Percentiles rank a stretch among this genome's conserved stretches.
Conservation (phyloP, 2,888 invertebrate genomes). For the Thelaira solivaga region DNA sequence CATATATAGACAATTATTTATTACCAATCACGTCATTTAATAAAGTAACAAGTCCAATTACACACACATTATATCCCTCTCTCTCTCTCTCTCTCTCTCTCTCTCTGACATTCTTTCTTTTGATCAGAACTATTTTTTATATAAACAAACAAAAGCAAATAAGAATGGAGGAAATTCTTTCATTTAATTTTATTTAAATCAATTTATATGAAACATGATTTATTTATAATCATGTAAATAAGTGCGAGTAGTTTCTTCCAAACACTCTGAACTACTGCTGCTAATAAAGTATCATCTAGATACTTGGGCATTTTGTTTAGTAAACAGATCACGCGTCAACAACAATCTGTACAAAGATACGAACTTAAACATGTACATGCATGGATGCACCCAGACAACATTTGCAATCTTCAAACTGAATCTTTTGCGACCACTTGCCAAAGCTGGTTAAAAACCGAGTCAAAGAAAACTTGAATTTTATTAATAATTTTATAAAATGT, state of each 20-base stretch:
- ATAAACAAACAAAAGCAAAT: too few relatives aligned
- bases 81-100: too few relatives aligned
- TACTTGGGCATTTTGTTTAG: constrained; percentile 24
- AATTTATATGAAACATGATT: constrained; percentile 37
- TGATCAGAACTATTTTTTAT: too few relatives aligned
- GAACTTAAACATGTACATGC: neutral
- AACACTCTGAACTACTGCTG: neutral
- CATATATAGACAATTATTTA: constrained; percentile 19
- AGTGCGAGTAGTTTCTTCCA: neutral
- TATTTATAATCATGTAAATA: constrained; percentile 10
- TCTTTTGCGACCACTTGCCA: too few relatives aligned
- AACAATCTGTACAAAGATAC: constrained; percentile 9
- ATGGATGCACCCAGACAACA: neutral
- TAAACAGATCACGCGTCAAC: constrained; percentile 49
- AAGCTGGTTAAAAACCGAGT: too few relatives aligned
- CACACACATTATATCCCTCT: too few relatives aligned
- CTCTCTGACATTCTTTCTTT: too few relatives aligned
- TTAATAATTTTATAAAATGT: too few relatives aligned
- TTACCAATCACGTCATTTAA: constrained; percentile 8
- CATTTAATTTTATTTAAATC: constrained; percentile 51
- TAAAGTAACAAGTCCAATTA: too few relatives aligned
- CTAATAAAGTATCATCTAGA: constrained; percentile 13
- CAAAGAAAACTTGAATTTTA: too few relatives aligned
- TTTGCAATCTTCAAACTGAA: too few relatives aligned
- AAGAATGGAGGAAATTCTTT: neutral